Base-by-base conservation (phyloP, 2,113 vertebrate genomes). In the Scortum barcoo region DNA sequence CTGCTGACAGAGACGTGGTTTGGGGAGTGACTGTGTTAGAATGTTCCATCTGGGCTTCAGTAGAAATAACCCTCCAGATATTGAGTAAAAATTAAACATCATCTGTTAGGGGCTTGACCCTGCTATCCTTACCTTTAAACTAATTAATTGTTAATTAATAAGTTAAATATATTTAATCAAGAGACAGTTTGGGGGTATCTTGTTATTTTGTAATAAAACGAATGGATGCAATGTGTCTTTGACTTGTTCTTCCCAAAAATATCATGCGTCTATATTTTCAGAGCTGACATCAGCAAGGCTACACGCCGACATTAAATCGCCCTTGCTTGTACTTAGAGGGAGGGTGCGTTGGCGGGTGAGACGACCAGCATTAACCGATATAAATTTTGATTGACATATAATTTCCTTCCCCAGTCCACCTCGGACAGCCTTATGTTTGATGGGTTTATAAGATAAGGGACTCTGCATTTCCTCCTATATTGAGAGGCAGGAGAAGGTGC, bases 331-430 rank as follows among this genome's bases (percentile, higher is more conserved):
- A 77, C 75, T 82, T 71, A 65, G 72, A 73, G 62, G 67, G 79
- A 54, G 26, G 76, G 26, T 44, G 72, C 36, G 69, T 38, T 67
- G 78, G 65, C 48, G 85, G 85, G 44, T 42, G 81, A 86, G 87
- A 80, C 71, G 26, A 57, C 62, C 75, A 28, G 84, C 83, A 90
- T 93, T 87, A 93, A 88, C 76, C 86, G 92, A 94, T 94, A 92
- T 85, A 82, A 73, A 83, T 88, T 93, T 93, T 93, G 93, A 95
- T 81, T 94, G 94, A 93, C 94, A 93, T 77, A 92, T 92, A 87
- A 94, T 94, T 93, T 94, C 89, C 91, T 91, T 82, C 80, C 44
- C 71, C 56, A 5, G 88, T 88, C 86, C 89, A 88, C 83, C 84
- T 87, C 44, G 84, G 88, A 91, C 91, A 86, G 88, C 87, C 88